Evolutionary conservation across 1,140 invertebrate species (phyloP).

Genomic region (Heterodera schachtii): DNA sequence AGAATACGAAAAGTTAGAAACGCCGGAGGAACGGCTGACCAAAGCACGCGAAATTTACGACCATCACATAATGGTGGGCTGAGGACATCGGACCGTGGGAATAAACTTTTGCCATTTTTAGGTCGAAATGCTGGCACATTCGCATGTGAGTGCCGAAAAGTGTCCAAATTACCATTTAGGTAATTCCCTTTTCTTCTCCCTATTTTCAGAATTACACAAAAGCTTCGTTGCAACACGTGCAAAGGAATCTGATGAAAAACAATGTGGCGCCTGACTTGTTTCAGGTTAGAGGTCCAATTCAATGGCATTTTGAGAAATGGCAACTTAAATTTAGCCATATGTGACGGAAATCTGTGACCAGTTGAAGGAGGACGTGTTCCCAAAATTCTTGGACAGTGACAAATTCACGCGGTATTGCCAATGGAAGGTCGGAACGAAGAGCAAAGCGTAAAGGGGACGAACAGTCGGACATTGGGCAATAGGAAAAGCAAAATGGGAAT

Average conservation of each 20-base stretch:
- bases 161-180: background rate
- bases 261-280: constrained; percentile 94
- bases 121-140: constrained; percentile 91
- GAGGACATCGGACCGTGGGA: background rate
- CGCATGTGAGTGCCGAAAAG: constrained; percentile 74
- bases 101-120: constrained; percentile 3
- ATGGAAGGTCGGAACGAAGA: constrained; percentile 76
- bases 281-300: constrained; percentile 75
- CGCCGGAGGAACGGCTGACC: constrained; percentile 88
- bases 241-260: constrained; percentile 94
- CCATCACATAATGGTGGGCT: constrained; percentile 92
- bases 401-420: constrained; percentile 99
- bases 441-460: too few relatives aligned
- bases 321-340: constrained; percentile 77
- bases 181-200: constrained; percentile 67
- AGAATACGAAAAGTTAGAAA: constrained; percentile 95
- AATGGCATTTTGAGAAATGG: background rate
- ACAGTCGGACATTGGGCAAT: too few relatives aligned
- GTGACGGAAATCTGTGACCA: constrained; percentile 98
- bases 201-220: constrained; percentile 86
- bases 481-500: too few relatives aligned
- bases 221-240: constrained; percentile 91
- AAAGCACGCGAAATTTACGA: constrained; percentile 96
- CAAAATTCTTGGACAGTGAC: constrained; percentile 78
- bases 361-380: constrained; percentile 91